Percentiles rank a stretch among this genome's conserved stretches.
phyloP scores from a whole-genome alignment of 2,797 vertebrate species.

The Leucoraja ocellata region DNA sequence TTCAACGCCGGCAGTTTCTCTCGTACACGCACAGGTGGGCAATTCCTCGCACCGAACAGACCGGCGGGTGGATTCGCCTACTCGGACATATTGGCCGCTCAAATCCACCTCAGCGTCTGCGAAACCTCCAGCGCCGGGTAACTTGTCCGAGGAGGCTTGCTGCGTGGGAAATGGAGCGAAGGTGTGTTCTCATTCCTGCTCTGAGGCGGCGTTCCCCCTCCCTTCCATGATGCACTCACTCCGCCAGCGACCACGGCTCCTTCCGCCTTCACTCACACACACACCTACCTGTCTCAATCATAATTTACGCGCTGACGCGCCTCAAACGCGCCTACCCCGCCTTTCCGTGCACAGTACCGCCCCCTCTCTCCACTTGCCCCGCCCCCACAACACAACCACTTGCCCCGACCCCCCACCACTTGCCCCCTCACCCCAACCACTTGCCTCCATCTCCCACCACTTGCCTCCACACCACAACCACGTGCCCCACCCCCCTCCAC shows the following conservation, averaged over 20 bases:
- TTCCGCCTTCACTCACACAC: not conserved
- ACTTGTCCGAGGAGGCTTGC: not conserved
- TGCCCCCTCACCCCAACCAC: no score
- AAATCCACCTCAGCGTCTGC: not conserved
- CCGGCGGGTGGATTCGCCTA: not conserved
- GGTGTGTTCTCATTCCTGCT: not conserved
- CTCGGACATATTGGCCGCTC: not conserved
- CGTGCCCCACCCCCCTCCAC: no score
- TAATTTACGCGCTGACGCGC: constrained; percentile 32
- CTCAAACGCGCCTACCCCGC: not conserved
- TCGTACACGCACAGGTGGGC: not conserved
- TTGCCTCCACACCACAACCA: no score
- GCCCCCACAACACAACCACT: not conserved
- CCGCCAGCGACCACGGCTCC: not conserved
- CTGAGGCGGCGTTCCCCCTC: not conserved
- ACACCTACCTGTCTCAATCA: constrained; percentile 27
- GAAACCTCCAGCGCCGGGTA: not conserved
- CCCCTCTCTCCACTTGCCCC: not conserved
- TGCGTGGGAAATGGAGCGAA: not conserved
- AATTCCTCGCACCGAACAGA: not conserved
- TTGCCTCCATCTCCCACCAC: no score
- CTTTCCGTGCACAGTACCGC: not conserved
- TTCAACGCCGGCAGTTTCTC: not conserved
- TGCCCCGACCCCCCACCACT: no score
- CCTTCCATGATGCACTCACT: not conserved